Evolutionary conservation across 2,797 vertebrate species (phyloP), one percentile per base, ranked within the genome.

Genomic region (Steatocranus sp.): DNA sequence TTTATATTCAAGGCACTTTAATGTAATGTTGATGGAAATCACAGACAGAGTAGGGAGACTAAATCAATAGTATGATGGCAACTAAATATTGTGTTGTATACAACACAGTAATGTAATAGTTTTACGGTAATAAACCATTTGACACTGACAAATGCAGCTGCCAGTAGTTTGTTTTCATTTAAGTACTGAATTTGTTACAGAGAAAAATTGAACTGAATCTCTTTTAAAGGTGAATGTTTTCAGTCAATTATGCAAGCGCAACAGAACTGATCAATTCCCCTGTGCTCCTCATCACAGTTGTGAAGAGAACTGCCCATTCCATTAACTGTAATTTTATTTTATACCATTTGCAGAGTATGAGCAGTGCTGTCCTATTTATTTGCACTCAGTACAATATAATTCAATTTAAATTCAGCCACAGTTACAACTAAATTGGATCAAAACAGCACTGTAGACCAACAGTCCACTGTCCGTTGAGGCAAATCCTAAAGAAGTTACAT

Each of bases 401-500:
- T 63, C 32, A 58, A 82, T 85, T 75, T 11, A 30, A 58, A 82
- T 84, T 78, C 10, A 56, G 18, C 27, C 27, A 46, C 27, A 78
- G 54, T 78, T 20, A 73, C 12, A 15, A 30, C 34, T 32, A 70
- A 66, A 81, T 48, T 80, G 49, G 27, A 89, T 83, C 78, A 73
- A 80, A 89, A 41, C 8, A 75, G 48, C 32, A 51, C 51, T 74
- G 78, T 25, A 75, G 48, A 76, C 68, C 68, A 75, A 70, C 75
- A 66, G 6, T 83, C 68, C 25, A 32, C 15, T 81, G 77, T 70
- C 49, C 14, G 11, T 56, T 70, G 43, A 86, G 38, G 36, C 76
- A 79, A 86, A 88, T 18, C 63, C 68, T n/a, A 27, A 80, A 41
- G 30, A 79, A 83, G 30, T 81, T 41, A 23, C 30, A 38, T n/a